phyloP scores from a whole-genome alignment of 2,113 vertebrate genomes.

The Catharus bicknelli region DNA sequence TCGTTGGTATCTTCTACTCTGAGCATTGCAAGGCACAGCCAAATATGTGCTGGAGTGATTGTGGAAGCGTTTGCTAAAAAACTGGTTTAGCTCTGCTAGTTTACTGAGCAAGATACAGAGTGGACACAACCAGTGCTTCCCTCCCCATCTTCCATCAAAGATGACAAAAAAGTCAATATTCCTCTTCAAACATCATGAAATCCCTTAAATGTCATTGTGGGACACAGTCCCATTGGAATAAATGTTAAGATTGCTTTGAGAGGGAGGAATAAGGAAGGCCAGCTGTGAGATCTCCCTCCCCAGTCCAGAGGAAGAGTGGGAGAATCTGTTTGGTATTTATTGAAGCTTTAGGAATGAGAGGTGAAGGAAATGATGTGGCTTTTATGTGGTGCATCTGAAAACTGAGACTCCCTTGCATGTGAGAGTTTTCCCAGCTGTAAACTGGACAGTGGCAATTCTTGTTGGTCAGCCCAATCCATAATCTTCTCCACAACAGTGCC shows the following conservation, averaged over 20 bases:
- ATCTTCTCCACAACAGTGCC: neutral
- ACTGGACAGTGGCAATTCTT: neutral
- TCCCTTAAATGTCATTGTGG: neutral
- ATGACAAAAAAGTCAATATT: neutral
- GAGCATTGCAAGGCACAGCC: neutral
- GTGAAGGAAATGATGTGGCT: neutral
- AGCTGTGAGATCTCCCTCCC: neutral
- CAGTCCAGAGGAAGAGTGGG: neutral
- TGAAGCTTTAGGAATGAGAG: neutral
- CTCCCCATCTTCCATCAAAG: neutral
- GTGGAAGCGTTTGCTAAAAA: neutral
- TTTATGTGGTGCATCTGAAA: rapidly evolving
- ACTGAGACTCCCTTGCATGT: neutral
- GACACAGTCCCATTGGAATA: neutral
- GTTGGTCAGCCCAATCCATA: neutral
- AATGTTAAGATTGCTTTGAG: neutral
- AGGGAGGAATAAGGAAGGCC: neutral
- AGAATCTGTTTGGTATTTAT: neutral
- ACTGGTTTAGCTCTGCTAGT: neutral
- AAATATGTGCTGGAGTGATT: neutral
- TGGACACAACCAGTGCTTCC: neutral
- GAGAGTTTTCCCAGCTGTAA: neutral
- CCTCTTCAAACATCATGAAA: neutral
- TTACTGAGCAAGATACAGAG: neutral
- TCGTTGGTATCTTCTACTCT: neutral